Conservation (phyloP, 2,888 invertebrate species). For the Dolomedes plantarius region DNA sequence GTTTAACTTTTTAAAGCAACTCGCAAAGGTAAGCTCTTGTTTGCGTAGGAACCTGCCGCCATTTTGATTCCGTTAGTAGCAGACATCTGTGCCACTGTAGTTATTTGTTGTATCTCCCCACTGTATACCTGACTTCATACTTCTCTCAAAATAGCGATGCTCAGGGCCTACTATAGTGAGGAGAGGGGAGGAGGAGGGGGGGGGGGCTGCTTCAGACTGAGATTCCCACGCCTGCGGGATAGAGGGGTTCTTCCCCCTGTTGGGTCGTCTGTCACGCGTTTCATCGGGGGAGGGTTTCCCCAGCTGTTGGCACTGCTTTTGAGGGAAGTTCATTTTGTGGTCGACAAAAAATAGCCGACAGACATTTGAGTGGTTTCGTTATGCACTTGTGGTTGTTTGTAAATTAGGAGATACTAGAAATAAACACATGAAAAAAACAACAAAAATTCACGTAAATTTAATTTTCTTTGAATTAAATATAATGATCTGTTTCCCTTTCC, state of each 20-base stretch:
- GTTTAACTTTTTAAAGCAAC: too few relatives aligned
- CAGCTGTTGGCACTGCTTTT: not conserved
- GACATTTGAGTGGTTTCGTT: not conserved
- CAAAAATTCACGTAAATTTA: too few relatives aligned
- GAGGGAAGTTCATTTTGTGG: slow-evolving; percentile 4
- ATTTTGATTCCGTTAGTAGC: not conserved
- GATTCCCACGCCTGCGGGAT: slow-evolving; percentile 19
- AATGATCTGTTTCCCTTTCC: too few relatives aligned
- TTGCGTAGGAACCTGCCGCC: not conserved
- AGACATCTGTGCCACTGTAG: not conserved
- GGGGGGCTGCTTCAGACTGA: not conserved
- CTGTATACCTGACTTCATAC: not conserved
- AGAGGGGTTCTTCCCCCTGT: not conserved
- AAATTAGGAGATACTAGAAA: too few relatives aligned
- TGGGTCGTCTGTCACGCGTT: slow-evolving; percentile 19
- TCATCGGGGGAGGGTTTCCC: not conserved
- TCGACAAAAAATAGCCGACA: not conserved
- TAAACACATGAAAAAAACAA: too few relatives aligned
- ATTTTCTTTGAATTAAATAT: too few relatives aligned
- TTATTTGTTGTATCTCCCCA: not conserved
- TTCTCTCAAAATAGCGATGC: slow-evolving; percentile 11
- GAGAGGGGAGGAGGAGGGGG: not conserved
- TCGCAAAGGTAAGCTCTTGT: not conserved
- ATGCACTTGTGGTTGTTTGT: not conserved
- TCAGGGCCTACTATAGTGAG: not conserved